Conservation (phyloP, 1,140 invertebrate genomes). For the Cydia fagiglandana region DNA sequence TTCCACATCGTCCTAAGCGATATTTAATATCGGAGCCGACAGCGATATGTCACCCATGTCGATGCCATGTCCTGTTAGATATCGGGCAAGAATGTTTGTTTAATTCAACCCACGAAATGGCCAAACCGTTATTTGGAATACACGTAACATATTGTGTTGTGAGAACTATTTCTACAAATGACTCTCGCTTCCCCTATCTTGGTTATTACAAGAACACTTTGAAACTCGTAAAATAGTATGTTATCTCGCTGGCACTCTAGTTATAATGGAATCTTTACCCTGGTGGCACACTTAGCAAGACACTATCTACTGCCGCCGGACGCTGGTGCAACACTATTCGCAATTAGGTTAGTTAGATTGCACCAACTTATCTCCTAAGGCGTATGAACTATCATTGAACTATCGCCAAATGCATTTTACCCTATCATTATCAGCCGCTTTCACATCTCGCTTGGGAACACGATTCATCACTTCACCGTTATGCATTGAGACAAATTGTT, state of each 20-base stretch:
- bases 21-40: background rate
- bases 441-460: constrained; percentile 23
- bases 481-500: constrained; percentile 31
- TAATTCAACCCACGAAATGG: background rate
- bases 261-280: constrained; percentile 36
- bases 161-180: background rate
- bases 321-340: constrained; percentile 53
- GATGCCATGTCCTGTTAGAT: background rate
- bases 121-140: background rate
- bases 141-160: background rate
- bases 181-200: background rate
- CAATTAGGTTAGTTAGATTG: constrained; percentile 67
- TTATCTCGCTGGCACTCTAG: constrained; percentile 23
- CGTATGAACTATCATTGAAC: constrained; percentile 33
- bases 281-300: constrained; percentile 50
- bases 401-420: constrained; percentile 26
- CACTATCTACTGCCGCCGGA: constrained; percentile 53
- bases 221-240: constrained; percentile 13
- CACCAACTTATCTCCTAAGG: constrained; percentile 58
- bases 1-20: background rate
- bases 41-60: background rate
- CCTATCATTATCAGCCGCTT: constrained; percentile 29
- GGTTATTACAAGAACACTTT: constrained; percentile 21
- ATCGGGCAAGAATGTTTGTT: background rate
- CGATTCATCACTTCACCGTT: constrained; percentile 30